phyloP scores from a whole-genome alignment of 2,113 vertebrate genomes.

The Micronycteris hirsuta region DNA sequence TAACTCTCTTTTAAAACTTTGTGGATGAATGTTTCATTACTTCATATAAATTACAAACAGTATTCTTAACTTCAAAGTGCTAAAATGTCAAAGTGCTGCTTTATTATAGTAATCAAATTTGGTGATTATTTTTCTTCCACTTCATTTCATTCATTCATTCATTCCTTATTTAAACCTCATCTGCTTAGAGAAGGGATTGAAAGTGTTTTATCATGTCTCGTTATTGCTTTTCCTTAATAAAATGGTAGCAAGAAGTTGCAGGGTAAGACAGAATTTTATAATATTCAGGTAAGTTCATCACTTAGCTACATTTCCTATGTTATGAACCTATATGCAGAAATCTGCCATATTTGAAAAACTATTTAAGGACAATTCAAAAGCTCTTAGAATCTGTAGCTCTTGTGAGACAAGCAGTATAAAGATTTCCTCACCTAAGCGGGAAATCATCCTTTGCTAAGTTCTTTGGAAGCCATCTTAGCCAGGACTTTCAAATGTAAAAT shows the following conservation, averaged over 20 bases:
- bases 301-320: neutral
- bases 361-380: neutral
- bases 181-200: neutral
- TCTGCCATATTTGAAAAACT: neutral
- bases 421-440: neutral
- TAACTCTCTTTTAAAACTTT: neutral
- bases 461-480: neutral
- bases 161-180: neutral
- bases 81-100: neutral
- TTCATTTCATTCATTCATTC: neutral
- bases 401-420: neutral
- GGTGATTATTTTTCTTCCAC: neutral
- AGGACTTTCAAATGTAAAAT: slow-evolving; percentile 13
- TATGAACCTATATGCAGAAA: neutral
- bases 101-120: neutral
- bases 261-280: neutral
- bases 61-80: neutral
- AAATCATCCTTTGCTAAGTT: neutral
- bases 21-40: neutral
- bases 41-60: neutral
- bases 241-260: neutral
- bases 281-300: neutral
- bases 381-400: neutral
- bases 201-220: neutral
- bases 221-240: neutral